Base-by-base conservation (phyloP, 1,140 invertebrate species). In the Brachionus rotundiformis region DNA sequence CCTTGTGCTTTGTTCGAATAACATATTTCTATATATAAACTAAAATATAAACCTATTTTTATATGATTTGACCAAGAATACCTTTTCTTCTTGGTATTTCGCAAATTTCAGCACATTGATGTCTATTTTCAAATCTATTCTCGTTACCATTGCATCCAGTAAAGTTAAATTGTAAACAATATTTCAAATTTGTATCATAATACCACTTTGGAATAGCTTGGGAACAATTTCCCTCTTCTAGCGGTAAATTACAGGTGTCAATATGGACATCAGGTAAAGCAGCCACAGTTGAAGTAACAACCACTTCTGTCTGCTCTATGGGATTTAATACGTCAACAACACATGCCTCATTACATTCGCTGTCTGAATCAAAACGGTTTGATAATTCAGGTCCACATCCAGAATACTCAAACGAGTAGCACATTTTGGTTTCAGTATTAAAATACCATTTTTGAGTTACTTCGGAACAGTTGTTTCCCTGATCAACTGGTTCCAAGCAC, bases 351-450 rank as follows among this genome's bases (percentile, higher is more conserved):
- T 16, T 16, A 81, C 79, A 81, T 63, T 63, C 59, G 36, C 65
- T 19, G n/a, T 27, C 44, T 25, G 79, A 31, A 47, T 63, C 47
- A 36, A 79, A 79, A 13, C 76, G 5, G 33, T 79, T 79, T 19
- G 76, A 54, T 59, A 59, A 54, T 7, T 63, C 59, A 5, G 47
- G 31, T 29, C 47, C 76, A 79, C 94, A 96, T 83, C 95, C 95
- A 82, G 92, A 92, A 90, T 94, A 98, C 91, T 95, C 95, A 90
- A 98, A 98, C 54, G 94, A 93, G 90, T 93, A 90, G 91, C 96
- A 98, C 79, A 92, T 91, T 86, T 94, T 93, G 86, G 94, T 92
- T 29, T 90, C 89, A 54, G 90, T 89, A 86, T 95, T 93, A 90
- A 94, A 98, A 88, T 92, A 93, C 94, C 94, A 97, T 59, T 79